Conservation (phyloP, 2,888 invertebrate genomes). For the Napeogenes sylphis region DNA sequence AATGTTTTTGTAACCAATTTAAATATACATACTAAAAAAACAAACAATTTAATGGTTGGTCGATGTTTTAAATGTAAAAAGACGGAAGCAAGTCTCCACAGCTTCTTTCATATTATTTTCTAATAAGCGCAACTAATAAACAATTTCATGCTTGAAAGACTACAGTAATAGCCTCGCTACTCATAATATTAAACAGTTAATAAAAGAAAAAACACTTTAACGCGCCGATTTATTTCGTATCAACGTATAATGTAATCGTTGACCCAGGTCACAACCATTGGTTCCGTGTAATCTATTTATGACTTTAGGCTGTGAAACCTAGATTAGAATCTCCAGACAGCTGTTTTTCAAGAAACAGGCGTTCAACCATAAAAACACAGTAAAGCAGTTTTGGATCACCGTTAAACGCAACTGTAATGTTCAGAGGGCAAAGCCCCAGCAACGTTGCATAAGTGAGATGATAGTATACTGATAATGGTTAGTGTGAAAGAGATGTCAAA, state of each 20-base stretch:
- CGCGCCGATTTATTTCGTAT: no score
- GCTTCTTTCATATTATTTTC: conserved; percentile 8
- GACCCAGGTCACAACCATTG: no score
- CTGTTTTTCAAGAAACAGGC: no score
- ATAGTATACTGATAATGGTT: conserved; percentile 16
- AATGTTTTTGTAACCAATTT: no score
- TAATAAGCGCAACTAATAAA: conserved; percentile 12
- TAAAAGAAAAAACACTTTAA: neutral
- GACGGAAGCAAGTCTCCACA: conserved; percentile 13
- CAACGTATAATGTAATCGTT: no score
- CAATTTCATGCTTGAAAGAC: conserved; percentile 15
- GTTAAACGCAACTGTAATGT: conserved; percentile 31
- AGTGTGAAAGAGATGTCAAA: conserved; percentile 10
- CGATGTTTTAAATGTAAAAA: neutral
- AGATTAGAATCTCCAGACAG: no score
- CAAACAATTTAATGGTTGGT: no score
- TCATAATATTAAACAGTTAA: neutral
- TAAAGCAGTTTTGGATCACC: neutral
- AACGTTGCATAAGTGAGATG: conserved; percentile 21
- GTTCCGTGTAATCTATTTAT: no score
- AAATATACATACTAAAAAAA: neutral
- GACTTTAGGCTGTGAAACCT: no score
- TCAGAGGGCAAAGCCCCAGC: conserved; percentile 36
- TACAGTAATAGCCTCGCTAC: neutral
- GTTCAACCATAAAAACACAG: conserved; percentile 4